phyloP scores from a whole-genome alignment of 2,797 vertebrate genomes.

The Microtus californicus region DNA sequence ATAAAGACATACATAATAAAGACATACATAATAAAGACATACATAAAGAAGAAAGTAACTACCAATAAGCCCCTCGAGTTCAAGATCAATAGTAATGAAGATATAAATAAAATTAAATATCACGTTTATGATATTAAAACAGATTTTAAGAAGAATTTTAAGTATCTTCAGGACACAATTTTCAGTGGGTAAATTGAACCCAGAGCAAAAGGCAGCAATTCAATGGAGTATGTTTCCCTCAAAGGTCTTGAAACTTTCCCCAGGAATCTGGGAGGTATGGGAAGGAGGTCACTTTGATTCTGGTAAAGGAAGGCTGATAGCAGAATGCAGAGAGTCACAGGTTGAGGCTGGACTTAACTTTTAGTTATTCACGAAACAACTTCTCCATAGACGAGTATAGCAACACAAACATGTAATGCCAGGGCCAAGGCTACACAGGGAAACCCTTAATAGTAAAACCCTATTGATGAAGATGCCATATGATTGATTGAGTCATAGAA shows the following conservation, averaged over 20 bases:
- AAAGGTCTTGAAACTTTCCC: background rate
- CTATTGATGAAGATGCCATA: background rate
- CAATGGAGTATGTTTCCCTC: background rate
- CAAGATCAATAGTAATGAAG: slow-evolving; percentile 27
- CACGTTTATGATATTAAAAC: slow-evolving; percentile 9
- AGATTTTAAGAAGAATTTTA: slow-evolving; percentile 17
- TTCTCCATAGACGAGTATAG: background rate
- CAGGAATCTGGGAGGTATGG: background rate
- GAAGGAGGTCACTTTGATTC: background rate
- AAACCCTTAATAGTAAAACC: background rate
- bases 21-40: too few relatives aligned
- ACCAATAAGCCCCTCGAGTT: background rate
- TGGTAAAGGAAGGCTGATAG: background rate
- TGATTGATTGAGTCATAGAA: background rate
- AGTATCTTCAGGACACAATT: slow-evolving; percentile 4
- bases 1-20: too few relatives aligned
- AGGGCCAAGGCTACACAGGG: background rate
- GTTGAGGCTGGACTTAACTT: background rate
- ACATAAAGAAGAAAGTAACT: background rate
- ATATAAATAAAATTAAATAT: slow-evolving; percentile 9
- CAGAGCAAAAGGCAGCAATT: background rate
- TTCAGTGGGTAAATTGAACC: background rate
- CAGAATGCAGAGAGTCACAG: background rate
- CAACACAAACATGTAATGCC: background rate
- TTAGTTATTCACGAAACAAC: background rate